phyloP scores from a whole-genome alignment of 2,888 invertebrate species.

The Xanthorhoe designata region DNA sequence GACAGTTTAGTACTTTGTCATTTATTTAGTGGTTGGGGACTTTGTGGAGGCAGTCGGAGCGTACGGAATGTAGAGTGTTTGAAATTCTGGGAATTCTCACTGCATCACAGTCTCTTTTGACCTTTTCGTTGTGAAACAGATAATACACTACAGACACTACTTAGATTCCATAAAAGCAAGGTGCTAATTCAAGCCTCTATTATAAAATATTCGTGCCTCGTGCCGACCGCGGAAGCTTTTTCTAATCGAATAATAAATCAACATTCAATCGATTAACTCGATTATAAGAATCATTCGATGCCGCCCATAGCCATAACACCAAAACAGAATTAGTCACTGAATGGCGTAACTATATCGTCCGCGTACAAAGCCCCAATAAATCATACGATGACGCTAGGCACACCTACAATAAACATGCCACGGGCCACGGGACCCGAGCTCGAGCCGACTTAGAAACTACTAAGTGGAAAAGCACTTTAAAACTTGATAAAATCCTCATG shows the following conservation, averaged over 20 bases:
- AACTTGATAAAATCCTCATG: constrained; percentile 50
- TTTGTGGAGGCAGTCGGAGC: constrained; percentile 7
- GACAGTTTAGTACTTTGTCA: constrained; percentile 16
- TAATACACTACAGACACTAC: not conserved
- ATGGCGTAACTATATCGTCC: constrained; percentile 44
- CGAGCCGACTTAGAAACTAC: constrained; percentile 36
- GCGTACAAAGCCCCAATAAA: constrained; percentile 49
- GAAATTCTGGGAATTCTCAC: constrained; percentile 9
- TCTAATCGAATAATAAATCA: constrained; percentile 40
- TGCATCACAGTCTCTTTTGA: not conserved
- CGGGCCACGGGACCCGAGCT: constrained; percentile 34
- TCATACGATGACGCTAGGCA: constrained; percentile 52
- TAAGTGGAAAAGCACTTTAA: constrained; percentile 46
- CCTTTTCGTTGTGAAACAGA: not conserved
- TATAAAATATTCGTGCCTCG: constrained; percentile 26
- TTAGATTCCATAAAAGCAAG: constrained; percentile 6
- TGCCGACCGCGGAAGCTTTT: constrained; percentile 35
- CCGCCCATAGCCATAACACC: constrained; percentile 41
- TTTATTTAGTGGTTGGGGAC: constrained; percentile 21
- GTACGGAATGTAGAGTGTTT: constrained; percentile 8
- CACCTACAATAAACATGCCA: constrained; percentile 46
- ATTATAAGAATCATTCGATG: constrained; percentile 35
- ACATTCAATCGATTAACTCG: constrained; percentile 37
- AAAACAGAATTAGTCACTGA: constrained; percentile 48
- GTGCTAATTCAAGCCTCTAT: constrained; percentile 16